A percentile compares a stretch with the other conserved stretches of the same genome.
Evolutionary conservation across 2,113 vertebrate species (phyloP).

Genomic region (Ibidorhyncha struthersii): DNA sequence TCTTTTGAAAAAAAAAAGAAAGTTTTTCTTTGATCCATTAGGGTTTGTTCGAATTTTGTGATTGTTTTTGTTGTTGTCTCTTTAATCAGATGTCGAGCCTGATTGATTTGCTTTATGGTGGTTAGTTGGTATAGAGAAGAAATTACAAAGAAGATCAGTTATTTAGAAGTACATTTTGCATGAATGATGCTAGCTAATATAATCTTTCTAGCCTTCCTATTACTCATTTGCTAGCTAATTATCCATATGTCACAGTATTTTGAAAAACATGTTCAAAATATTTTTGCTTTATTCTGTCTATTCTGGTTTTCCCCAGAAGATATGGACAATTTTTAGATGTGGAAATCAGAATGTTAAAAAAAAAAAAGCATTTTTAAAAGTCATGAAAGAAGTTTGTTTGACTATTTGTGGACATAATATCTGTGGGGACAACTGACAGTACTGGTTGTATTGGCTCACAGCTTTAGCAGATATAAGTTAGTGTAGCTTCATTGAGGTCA

Average conservation of each 20-base stretch:
- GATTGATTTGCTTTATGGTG: background rate
- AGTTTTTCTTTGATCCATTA: background rate
- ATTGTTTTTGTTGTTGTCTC: background rate
- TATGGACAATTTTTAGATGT: background rate
- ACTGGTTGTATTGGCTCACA: background rate
- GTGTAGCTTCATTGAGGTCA: background rate
- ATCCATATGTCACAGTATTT: conserved; percentile 7
- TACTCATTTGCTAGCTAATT: conserved; percentile 21
- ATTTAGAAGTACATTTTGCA: conserved; percentile 9
- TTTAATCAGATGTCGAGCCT: background rate
- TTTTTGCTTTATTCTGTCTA: background rate
- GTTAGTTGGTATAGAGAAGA: background rate
- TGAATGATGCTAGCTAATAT: background rate
- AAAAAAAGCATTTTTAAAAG: background rate
- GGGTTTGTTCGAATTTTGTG: background rate
- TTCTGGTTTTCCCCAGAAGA: background rate
- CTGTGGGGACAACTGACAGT: background rate
- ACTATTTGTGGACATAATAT: background rate
- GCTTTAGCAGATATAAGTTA: background rate
- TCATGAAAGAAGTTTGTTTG: background rate
- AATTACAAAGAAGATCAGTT: background rate
- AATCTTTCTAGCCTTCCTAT: background rate
- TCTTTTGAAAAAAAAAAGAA: background rate
- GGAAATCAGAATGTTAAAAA: background rate
- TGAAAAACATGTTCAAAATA: background rate